A percentile compares a stretch with the other conserved stretches of the same genome.
phyloP scores from a whole-genome alignment of 2,113 vertebrate species.

The Bubo bubo region DNA sequence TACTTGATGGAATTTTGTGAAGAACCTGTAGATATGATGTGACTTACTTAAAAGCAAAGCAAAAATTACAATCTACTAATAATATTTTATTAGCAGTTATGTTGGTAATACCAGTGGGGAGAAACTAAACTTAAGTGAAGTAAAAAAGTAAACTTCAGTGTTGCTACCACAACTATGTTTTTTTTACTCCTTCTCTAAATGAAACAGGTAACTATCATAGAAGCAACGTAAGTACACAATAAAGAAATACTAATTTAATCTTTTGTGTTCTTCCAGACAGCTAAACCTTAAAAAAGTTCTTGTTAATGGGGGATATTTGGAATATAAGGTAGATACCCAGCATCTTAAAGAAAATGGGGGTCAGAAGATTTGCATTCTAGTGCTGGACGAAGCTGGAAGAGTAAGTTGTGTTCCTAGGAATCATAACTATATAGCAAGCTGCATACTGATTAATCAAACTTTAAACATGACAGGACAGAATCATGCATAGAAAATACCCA shows the following conservation, averaged over 20 bases:
- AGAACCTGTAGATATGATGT: not conserved
- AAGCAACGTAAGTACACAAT: not conserved
- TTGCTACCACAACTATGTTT: not conserved
- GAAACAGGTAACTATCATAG: not conserved
- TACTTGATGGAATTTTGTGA: not conserved
- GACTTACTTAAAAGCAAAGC: not conserved
- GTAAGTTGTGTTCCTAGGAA: slow-evolving; percentile 73
- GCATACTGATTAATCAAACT: not conserved
- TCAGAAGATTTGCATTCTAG: slow-evolving; percentile 86
- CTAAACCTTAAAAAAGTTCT: slow-evolving; percentile 93
- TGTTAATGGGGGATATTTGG: slow-evolving; percentile 89
- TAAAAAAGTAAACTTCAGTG: not conserved
- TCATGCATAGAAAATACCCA: not conserved
- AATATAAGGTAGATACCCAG: slow-evolving; percentile 89
- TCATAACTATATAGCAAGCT: not conserved
- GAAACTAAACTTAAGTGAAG: not conserved
- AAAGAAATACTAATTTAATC: not conserved
- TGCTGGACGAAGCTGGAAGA: slow-evolving; percentile 91
- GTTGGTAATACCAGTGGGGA: not conserved
- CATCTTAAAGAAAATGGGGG: slow-evolving; percentile 87
- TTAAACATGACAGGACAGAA: not conserved
- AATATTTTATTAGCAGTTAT: not conserved
- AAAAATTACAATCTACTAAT: not conserved
- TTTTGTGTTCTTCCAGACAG: slow-evolving; percentile 79
- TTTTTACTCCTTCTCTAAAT: not conserved